Evolutionary conservation across 2,888 invertebrate genomes (phyloP), one percentile per base, ranked within the genome.

Genomic region (Apantesis nais): DNA sequence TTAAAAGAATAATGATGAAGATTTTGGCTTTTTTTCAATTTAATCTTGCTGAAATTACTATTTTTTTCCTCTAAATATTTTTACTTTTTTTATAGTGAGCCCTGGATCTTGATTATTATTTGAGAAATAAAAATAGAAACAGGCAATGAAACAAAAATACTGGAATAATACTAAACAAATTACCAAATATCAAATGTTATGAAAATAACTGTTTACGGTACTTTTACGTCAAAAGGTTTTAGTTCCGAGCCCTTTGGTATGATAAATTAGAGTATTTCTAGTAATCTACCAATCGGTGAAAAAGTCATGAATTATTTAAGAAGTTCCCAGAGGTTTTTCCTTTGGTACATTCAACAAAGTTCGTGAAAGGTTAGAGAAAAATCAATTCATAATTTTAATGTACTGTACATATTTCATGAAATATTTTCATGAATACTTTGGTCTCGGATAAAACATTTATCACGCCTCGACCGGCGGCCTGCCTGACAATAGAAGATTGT

Each of bases 331-430:
- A n/a, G 19, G n/a, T 62, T 63, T 66, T 37, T 78, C 39, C 64
- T 69, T 68, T 74, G 60, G 63, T 63, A 60, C 48, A 55, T 66
- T 67, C 34, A 0, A 29, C 12, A 37, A 67, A 68, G 66, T 61
- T 68, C 60, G 62, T 58, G 34, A 31, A 74, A 69, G 52, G 55
- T 60, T 69, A 19, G 4, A 58, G 58, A 60, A 69, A 69, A 64
- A 64, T 58, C 58, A 58, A 68, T 68, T 68, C 58, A 41, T 58
- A 31, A 63, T 64, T 68, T 58, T 63, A 58, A 39, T 37, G 22
- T 31, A 31, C n/a, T 25, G 48, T 52, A 52, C 48, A 52, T 52
- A 52, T 52, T 52, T 52, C n/a, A n/a, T n/a, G 55, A 58, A 64
- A 60, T 58, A 39, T 34, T 31, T 55, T 41, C 64, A 52, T 60